Conservation (phyloP, 2,113 vertebrate species). For the Dromas ardeola region DNA sequence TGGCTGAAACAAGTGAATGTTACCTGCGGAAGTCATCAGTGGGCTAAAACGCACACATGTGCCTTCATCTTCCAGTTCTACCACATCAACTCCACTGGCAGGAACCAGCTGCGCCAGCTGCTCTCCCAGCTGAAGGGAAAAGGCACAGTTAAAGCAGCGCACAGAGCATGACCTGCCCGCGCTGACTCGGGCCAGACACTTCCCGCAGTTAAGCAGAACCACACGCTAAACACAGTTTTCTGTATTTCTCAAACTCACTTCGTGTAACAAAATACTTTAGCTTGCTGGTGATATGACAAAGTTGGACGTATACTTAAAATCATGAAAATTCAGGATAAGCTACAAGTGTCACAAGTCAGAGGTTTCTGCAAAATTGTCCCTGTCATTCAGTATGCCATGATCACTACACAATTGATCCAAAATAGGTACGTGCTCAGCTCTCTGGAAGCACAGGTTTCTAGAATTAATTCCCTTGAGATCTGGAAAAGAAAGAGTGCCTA, state of each 20-base stretch:
- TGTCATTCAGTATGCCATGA: background rate
- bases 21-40: slow-evolving; percentile 91
- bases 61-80: slow-evolving; percentile 92
- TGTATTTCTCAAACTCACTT: background rate
- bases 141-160: background rate
- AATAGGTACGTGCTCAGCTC: background rate
- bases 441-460: background rate
- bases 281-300: fast-evolving
- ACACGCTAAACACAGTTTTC: fast-evolving
- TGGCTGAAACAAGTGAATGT: background rate
- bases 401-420: background rate
- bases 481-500: background rate
- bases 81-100: slow-evolving; percentile 84
- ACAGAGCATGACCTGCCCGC: background rate
- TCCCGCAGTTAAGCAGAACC: background rate
- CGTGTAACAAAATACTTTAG: background rate
- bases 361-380: background rate
- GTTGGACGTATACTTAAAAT: background rate
- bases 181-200: background rate
- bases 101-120: slow-evolving; percentile 85
- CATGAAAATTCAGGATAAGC: background rate
- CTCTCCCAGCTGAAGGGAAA: slow-evolving; percentile 83
- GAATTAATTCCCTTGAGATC: background rate
- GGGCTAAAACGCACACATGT: slow-evolving; percentile 91
- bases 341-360: background rate